A percentile compares a stretch with the other conserved stretches of the same genome.
These are phyloP conservation scores for Xenops minutus DNA, from an alignment of 2,797 vertebrate genomes.

Conservation along the genomic window DNA sequence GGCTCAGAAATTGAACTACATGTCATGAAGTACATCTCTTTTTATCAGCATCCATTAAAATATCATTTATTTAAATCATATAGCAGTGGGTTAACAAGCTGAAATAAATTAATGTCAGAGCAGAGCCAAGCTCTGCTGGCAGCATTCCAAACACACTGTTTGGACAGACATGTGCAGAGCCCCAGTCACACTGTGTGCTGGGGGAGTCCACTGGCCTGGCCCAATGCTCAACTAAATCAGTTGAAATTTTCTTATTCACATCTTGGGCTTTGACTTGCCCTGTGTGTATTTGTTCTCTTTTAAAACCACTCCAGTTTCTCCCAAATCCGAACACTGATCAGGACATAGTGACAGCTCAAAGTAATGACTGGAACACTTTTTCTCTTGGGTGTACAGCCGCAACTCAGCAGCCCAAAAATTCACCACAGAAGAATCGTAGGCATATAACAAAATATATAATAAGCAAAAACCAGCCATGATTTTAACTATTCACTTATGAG, in stretches of 20 bases:
- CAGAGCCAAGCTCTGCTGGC: conserved; percentile 13
- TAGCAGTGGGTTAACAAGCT: not conserved
- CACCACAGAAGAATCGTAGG: not conserved
- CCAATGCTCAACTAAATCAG: not conserved
- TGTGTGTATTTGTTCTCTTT: not conserved
- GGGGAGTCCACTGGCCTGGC: not conserved
- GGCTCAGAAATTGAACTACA: not conserved
- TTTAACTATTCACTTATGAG: not conserved
- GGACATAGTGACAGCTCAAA: not conserved
- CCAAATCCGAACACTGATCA: not conserved
- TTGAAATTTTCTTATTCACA: not conserved
- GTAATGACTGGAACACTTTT: not conserved
- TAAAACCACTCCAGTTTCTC: not conserved
- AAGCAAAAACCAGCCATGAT: not conserved
- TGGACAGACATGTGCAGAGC: not conserved
- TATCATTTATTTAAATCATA: conserved; percentile 21
- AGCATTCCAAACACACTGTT: not conserved
- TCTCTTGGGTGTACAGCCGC: not conserved
- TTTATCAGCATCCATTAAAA: conserved; percentile 31
- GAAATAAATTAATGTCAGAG: conserved; percentile 13
- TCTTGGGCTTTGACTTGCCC: not conserved
- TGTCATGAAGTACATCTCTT: not conserved
- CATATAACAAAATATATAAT: not conserved
- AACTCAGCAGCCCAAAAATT: not conserved
- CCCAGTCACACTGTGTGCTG: not conserved